Evolutionary conservation across 2,888 invertebrate genomes (phyloP).

Genomic region (Drosophila phalerata): DNA sequence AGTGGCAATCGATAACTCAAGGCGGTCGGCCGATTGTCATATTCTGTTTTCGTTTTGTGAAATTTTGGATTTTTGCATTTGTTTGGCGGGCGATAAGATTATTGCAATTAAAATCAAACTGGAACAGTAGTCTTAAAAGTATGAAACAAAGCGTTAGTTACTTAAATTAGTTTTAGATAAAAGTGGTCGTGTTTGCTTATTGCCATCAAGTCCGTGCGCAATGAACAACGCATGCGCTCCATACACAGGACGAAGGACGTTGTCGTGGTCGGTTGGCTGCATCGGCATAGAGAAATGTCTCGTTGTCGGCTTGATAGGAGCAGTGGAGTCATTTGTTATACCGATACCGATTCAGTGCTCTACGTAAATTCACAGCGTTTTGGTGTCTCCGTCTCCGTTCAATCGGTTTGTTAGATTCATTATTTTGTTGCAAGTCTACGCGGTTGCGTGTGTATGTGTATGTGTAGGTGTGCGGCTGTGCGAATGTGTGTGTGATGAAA

Average conservation of each 20-base stretch:
- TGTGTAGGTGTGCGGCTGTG: slow-evolving; percentile 11
- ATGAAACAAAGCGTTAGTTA: background rate
- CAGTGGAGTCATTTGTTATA: slow-evolving; percentile 34
- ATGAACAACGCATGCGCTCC: slow-evolving; percentile 44
- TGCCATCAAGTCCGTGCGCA: background rate
- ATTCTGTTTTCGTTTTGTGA: slow-evolving; percentile 7
- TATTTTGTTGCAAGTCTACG: slow-evolving; percentile 46
- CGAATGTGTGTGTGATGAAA: slow-evolving; percentile 11
- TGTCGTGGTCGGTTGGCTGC: slow-evolving; percentile 12
- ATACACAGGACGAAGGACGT: slow-evolving; percentile 52
- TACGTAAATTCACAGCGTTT: slow-evolving; percentile 59
- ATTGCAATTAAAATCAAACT: slow-evolving; percentile 9
- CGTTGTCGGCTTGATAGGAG: slow-evolving; percentile 24
- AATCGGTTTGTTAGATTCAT: slow-evolving; percentile 36
- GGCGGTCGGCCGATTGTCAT: slow-evolving; percentile 21
- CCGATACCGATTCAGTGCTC: slow-evolving; percentile 57
- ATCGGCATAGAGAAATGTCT: slow-evolving; percentile 33
- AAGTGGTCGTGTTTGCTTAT: slow-evolving; percentile 27
- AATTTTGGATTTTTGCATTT: slow-evolving; percentile 30
- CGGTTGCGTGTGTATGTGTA: slow-evolving; percentile 12
- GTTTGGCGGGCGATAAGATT: slow-evolving; percentile 43
- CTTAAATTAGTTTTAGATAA: background rate
- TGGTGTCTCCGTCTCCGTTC: slow-evolving; percentile 40
- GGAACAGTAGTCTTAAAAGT: background rate
- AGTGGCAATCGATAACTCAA: slow-evolving; percentile 10